phyloP scores from a whole-genome alignment of 2,113 vertebrate genomes.

The Rhegmatorhina hoffmannsi region DNA sequence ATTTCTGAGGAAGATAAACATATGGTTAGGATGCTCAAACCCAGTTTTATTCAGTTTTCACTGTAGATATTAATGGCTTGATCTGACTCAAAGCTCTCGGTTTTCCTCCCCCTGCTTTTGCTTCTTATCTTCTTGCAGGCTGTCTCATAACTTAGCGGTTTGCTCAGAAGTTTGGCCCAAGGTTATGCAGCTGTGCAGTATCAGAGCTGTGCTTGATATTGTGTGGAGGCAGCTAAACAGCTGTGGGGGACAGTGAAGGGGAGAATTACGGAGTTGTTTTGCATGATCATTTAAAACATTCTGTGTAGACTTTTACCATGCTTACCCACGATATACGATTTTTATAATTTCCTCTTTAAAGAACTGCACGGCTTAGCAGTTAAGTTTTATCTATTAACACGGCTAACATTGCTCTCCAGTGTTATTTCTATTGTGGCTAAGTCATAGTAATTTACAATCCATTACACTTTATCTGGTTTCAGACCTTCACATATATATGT shows the following conservation, averaged over 20 bases:
- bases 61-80: slow-evolving; percentile 11
- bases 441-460: not conserved
- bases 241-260: slow-evolving; percentile 40
- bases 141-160: slow-evolving; percentile 57
- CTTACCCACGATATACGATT: not conserved
- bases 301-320: not conserved
- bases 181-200: slow-evolving; percentile 68
- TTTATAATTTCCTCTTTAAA: slow-evolving; percentile 14
- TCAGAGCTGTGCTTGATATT: slow-evolving; percentile 47
- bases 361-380: not conserved
- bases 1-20: not conserved
- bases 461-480: slow-evolving; percentile 9
- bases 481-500: not conserved
- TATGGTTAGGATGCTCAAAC: not conserved
- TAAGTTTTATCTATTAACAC: not conserved
- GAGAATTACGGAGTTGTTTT: not conserved
- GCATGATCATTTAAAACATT: not conserved
- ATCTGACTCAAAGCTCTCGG: slow-evolving; percentile 7
- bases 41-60: not conserved
- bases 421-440: not conserved
- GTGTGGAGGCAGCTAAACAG: slow-evolving; percentile 43
- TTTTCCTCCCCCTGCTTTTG: slow-evolving; percentile 44
- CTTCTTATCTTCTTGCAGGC: slow-evolving; percentile 54
- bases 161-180: slow-evolving; percentile 67
- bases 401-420: not conserved